Conservation (phyloP, 1,140 invertebrate species). For the Sipha flava region DNA sequence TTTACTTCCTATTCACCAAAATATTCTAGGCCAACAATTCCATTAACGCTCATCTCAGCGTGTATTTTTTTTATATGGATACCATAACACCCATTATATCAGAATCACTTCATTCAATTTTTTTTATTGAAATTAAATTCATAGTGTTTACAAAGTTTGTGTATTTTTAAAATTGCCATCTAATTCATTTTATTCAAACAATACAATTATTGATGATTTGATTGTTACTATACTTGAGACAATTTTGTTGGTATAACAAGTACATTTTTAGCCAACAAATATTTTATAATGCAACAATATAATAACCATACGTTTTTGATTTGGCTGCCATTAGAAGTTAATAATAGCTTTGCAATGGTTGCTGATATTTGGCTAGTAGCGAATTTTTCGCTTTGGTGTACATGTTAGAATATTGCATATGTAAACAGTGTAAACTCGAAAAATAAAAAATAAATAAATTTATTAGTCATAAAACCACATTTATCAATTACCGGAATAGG, state of each 20-base stretch:
- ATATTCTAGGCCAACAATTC: neutral
- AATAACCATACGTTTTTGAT: neutral
- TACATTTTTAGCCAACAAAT: too few species aligned
- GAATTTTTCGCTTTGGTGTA: neutral
- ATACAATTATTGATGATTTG: neutral
- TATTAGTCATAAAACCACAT: neutral
- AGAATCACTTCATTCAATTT: too few species aligned
- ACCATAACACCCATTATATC: too few species aligned
- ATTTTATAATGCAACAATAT: neutral
- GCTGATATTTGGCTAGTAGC: neutral
- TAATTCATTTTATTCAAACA: neutral
- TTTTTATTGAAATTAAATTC: too few species aligned
- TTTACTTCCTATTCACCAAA: neutral
- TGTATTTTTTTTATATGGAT: neutral
- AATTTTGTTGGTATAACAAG: too few species aligned
- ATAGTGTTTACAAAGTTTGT: too few species aligned
- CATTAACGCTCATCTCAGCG: neutral
- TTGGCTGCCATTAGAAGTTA: too few species aligned
- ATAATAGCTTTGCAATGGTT: neutral
- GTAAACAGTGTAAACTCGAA: neutral
- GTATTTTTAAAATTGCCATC: neutral
- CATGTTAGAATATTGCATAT: too few species aligned
- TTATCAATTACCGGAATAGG: neutral
- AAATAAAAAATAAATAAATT: neutral
- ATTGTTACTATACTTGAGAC: neutral